Evolutionary conservation across 2,797 vertebrate genomes (phyloP).

Genomic region (Sus cebifrons): DNA sequence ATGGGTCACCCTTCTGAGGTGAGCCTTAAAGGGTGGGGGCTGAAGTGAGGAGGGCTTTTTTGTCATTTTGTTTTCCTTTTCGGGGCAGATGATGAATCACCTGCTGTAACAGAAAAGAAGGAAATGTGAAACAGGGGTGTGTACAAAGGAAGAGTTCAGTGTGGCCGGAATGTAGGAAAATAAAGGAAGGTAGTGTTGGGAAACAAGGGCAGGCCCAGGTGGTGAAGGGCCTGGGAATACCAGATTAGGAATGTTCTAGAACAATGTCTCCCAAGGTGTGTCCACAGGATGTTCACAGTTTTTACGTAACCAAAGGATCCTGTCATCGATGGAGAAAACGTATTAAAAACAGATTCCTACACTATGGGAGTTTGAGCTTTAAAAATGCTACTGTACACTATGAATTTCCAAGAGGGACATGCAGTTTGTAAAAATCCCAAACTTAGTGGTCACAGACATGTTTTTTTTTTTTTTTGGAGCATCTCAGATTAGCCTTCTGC

Average conservation of each 20-base stretch:
- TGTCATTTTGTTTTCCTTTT: background rate
- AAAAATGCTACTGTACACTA: background rate
- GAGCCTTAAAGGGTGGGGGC: background rate
- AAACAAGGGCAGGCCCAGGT: slow-evolving; percentile 62
- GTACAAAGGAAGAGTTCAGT: background rate
- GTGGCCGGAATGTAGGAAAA: slow-evolving; percentile 28
- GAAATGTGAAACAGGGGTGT: slow-evolving; percentile 40
- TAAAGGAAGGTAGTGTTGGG: slow-evolving; percentile 56
- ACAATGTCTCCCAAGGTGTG: slow-evolving; percentile 62
- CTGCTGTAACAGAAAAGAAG: slow-evolving; percentile 50
- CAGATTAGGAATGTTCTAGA: slow-evolving; percentile 67
- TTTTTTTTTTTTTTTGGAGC: slow-evolving; percentile 39
- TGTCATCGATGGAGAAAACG: slow-evolving; percentile 46
- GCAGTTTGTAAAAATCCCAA: slow-evolving; percentile 60
- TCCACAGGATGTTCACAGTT: slow-evolving; percentile 58
- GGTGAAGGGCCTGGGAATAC: slow-evolving; percentile 77
- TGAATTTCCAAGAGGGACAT: slow-evolving; percentile 30
- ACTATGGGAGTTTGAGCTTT: slow-evolving; percentile 27
- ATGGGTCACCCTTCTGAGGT: slow-evolving; percentile 9
- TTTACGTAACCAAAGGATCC: slow-evolving; percentile 17
- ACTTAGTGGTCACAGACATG: background rate
- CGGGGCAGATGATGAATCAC: slow-evolving; percentile 52
- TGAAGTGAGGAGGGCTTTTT: slow-evolving; percentile 9
- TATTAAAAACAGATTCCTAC: slow-evolving; percentile 56
- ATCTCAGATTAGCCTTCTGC: background rate